A percentile compares a stretch with the other conserved stretches of the same genome.
Conservation (phyloP, 2,797 vertebrate species). For the Danio choprae region DNA sequence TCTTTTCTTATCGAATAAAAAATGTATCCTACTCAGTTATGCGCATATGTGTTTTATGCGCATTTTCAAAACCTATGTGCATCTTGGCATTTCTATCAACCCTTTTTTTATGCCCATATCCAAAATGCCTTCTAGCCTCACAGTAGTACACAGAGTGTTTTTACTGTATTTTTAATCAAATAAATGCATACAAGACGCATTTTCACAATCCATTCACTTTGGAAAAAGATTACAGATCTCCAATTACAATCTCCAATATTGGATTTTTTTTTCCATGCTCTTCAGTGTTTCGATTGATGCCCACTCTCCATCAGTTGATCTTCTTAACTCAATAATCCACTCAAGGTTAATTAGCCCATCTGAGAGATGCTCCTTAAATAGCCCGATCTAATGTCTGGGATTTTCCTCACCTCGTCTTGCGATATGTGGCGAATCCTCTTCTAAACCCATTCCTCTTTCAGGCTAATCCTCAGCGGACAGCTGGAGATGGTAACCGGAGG, state of each 20-base stretch:
- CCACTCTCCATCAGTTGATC: slow-evolving; percentile 6
- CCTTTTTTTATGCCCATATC: too few relatives aligned
- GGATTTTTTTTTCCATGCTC: not conserved
- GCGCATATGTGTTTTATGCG: too few relatives aligned
- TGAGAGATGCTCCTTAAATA: not conserved
- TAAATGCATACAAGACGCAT: too few relatives aligned
- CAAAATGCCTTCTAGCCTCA: too few relatives aligned
- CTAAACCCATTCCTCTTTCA: slow-evolving; percentile 64
- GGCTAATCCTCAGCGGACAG: slow-evolving; percentile 85
- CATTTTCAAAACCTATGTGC: too few relatives aligned
- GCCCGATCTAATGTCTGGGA: not conserved
- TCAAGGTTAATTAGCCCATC: slow-evolving; percentile 25
- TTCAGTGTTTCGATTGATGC: not conserved
- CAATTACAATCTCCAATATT: not conserved
- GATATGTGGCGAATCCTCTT: slow-evolving; percentile 19
- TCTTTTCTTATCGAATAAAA: too few relatives aligned
- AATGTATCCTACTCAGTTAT: too few relatives aligned
- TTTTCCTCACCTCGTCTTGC: slow-evolving; percentile 48
- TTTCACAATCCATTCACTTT: too few relatives aligned
- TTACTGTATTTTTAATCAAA: too few relatives aligned
- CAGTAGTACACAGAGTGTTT: too few relatives aligned
- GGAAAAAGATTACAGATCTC: not conserved
- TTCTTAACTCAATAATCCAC: slow-evolving; percentile 7
- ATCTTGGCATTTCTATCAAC: too few relatives aligned
- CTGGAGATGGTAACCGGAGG: slow-evolving; percentile 96